A percentile compares a stretch with the other conserved stretches of the same genome.
Evolutionary conservation across 2,797 vertebrate species (phyloP).

Genomic region (Aplochiton taeniatus): DNA sequence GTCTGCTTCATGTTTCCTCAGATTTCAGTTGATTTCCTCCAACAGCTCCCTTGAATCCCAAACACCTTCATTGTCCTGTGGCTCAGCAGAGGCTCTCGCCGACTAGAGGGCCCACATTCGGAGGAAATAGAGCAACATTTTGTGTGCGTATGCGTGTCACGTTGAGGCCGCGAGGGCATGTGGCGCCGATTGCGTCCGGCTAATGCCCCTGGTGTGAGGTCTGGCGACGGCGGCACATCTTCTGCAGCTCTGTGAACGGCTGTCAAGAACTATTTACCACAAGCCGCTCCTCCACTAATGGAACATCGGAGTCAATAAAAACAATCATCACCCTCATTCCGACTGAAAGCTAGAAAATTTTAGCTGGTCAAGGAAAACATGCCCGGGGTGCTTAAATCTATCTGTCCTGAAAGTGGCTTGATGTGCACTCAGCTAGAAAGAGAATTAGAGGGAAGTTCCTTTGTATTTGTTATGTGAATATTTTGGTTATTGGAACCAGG

Average conservation of each 20-base stretch:
- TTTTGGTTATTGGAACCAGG: neutral
- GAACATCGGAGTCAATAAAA: conserved; percentile 81
- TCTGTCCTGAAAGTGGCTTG: conserved; percentile 53
- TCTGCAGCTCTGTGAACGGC: conserved; percentile 62
- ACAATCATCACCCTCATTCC: conserved; percentile 75
- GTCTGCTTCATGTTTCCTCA: conserved; percentile 5
- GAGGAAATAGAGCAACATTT: conserved; percentile 46
- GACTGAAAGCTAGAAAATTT: conserved; percentile 75
- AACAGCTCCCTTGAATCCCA: conserved; percentile 41
- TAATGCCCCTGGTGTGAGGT: conserved; percentile 74
- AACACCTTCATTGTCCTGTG: conserved; percentile 20
- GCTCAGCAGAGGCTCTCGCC: conserved; percentile 17
- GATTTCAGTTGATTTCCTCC: conserved; percentile 36
- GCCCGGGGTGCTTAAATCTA: conserved; percentile 50
- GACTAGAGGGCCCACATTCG: conserved; percentile 7
- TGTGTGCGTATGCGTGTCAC: conserved; percentile 54
- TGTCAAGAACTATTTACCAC: conserved; percentile 75
- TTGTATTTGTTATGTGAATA: conserved; percentile 44
- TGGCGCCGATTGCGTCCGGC: conserved; percentile 55
- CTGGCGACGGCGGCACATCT: conserved; percentile 65
- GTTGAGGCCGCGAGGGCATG: conserved; percentile 53
- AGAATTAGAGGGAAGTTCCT: conserved; percentile 40
- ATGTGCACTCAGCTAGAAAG: conserved; percentile 56
- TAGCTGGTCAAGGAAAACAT: conserved; percentile 69
- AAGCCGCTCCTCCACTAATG: conserved; percentile 70